Evolutionary conservation across 23 tunicate species (phyloP), one percentile per base, ranked within the genome.

Genomic region (Trididemnum miniatum): DNA sequence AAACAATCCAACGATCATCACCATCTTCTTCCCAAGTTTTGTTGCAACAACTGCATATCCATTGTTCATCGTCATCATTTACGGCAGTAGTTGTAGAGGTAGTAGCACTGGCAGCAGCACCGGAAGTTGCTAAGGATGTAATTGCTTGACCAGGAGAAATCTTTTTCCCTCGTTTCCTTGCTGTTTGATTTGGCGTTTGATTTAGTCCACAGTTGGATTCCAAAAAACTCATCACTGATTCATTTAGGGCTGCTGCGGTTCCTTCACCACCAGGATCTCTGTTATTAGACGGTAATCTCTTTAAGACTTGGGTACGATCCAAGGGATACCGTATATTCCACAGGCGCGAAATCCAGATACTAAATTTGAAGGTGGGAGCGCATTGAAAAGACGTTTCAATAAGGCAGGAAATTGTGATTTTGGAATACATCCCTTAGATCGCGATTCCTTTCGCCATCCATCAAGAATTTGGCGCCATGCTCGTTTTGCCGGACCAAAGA

Each of bases 251-350:
- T 15, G 75, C 29, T 33, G 75, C 29, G 7, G 37, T 69, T 9
- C 75, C 35, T 31, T 69, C 75, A 30, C 37, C 75, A 69, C 37
- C 75, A 30, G 75, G 37, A 25, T 9, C 4, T 3, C n/a, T 5
- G 4, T n/a, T 22, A 24, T 5, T 9, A 15, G 75, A 69, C 4
- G 80, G 80, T 27, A 76, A 51, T 31, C 80, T 32, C 25, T 78
- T 78, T 26, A 78, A 28, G 7, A 78, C 82, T 37, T 78, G 82
- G 27, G 25, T 59, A 18, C 71, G 71, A 78, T 78, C 82, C 72
- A 59, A 28, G 1, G 82, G 72, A 73, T 2, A n/a, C n/a, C n/a
- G n/a, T n/a, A 73, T 73, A 73, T 35, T 4, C 79, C 79, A 73
- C 28, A 9, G 30, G 79, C 79, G 15, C 31, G 79, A 60, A 78